Conservation (phyloP, 2,113 vertebrate species). For the Microcebus jonahi region DNA sequence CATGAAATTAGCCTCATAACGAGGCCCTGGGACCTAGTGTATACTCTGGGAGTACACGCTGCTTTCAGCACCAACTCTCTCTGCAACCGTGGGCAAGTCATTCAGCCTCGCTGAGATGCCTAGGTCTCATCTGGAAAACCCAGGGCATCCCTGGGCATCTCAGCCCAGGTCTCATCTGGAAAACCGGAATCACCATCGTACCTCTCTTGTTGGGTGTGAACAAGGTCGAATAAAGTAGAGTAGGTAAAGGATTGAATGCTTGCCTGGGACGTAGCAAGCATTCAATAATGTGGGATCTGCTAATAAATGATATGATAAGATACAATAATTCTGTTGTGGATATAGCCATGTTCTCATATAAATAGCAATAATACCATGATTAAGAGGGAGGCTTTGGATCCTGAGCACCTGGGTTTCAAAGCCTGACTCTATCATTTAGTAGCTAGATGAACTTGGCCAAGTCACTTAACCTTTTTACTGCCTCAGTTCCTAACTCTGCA, state of each 20-base stretch:
- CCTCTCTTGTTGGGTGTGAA: neutral
- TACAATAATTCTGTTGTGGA: neutral
- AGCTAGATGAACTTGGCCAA: neutral
- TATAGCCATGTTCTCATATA: neutral
- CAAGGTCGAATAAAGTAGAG: too few relatives aligned
- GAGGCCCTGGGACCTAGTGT: too few relatives aligned
- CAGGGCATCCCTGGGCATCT: too few relatives aligned
- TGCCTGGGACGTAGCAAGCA: neutral
- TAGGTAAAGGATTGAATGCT: neutral
- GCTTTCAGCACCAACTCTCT: neutral
- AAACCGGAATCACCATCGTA: too few relatives aligned
- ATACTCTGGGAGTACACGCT: too few relatives aligned
- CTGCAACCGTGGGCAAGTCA: neutral
- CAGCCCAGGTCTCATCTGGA: neutral
- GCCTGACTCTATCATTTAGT: neutral
- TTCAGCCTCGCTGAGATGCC: neutral
- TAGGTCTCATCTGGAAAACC: neutral
- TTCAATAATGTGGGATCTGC: neutral
- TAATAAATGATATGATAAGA: neutral
- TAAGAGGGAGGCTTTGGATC: neutral
- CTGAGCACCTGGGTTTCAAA: neutral
- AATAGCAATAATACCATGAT: too few relatives aligned
- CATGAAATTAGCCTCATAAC: neutral
- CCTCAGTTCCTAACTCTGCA: neutral
- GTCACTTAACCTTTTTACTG: neutral